Conservation (phyloP, 2,888 invertebrate species). For the Trissolcus japonicus region DNA sequence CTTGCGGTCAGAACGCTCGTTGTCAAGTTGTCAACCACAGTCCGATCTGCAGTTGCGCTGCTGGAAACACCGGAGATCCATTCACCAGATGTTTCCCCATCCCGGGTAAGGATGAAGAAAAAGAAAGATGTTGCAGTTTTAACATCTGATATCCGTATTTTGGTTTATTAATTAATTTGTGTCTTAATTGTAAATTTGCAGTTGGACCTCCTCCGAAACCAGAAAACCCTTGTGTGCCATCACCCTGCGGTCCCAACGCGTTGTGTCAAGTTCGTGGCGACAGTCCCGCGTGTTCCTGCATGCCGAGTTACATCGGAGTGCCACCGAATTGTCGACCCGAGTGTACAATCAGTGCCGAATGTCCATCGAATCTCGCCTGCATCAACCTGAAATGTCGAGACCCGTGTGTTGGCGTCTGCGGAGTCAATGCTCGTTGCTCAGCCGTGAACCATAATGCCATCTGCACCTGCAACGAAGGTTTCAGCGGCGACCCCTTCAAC, state of each 20-base stretch:
- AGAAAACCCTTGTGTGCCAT: conserved; percentile 73
- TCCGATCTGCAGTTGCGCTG: conserved; percentile 79
- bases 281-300: conserved; percentile 82
- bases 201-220: conserved; percentile 17
- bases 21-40: conserved; percentile 80
- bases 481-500: conserved; percentile 84
- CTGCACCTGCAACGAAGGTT: conserved; percentile 81
- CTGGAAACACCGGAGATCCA: conserved; percentile 80
- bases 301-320: conserved; percentile 80
- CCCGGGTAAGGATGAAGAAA: conserved; percentile 67
- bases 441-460: conserved; percentile 81
- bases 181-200: conserved; percentile 8
- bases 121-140: neutral
- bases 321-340: conserved; percentile 78
- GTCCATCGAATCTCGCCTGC: conserved; percentile 75
- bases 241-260: conserved; percentile 83
- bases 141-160: neutral
- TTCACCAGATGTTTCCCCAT: conserved; percentile 79
- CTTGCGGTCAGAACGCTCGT: conserved; percentile 78
- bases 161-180: neutral
- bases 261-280: conserved; percentile 80
- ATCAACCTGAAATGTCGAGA: conserved; percentile 76
- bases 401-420: conserved; percentile 86
- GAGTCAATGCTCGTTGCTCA: conserved; percentile 83
- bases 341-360: conserved; percentile 76